Evolutionary conservation across 2,888 invertebrate species (phyloP).

Genomic region (Limnephilus auricula): DNA sequence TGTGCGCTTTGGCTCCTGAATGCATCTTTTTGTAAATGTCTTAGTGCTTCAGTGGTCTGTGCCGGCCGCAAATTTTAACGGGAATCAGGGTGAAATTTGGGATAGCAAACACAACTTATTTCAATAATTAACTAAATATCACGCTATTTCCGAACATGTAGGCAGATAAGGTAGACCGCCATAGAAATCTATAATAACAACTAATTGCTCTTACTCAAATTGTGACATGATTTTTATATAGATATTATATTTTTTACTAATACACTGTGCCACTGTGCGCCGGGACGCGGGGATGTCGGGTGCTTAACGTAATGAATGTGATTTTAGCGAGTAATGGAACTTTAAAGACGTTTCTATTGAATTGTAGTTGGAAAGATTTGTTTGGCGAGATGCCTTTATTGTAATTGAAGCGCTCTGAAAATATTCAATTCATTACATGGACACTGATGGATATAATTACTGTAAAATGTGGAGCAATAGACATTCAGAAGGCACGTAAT

Average conservation of each 20-base stretch:
- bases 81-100: too few species aligned
- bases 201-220: neutral
- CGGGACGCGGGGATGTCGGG: neutral
- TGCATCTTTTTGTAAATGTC: too few species aligned
- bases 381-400: neutral
- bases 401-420: neutral
- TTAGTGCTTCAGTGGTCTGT: too few species aligned
- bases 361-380: slow-evolving; percentile 14
- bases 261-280: neutral
- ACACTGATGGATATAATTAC: neutral
- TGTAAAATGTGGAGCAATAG: neutral
- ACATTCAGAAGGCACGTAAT: neutral
- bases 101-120: too few species aligned
- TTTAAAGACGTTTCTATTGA: slow-evolving; percentile 35
- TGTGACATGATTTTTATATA: neutral
- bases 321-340: slow-evolving; percentile 26
- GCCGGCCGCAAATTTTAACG: too few species aligned
- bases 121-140: too few species aligned
- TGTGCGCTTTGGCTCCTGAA: too few species aligned
- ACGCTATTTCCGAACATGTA: too few species aligned
- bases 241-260: neutral
- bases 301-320: slow-evolving; percentile 48
- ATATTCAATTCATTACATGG: neutral
- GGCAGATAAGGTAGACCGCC: too few species aligned
- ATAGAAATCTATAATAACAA: neutral